Conservation (phyloP, 1,140 invertebrate species). For the Drosophila biarmipes region DNA sequence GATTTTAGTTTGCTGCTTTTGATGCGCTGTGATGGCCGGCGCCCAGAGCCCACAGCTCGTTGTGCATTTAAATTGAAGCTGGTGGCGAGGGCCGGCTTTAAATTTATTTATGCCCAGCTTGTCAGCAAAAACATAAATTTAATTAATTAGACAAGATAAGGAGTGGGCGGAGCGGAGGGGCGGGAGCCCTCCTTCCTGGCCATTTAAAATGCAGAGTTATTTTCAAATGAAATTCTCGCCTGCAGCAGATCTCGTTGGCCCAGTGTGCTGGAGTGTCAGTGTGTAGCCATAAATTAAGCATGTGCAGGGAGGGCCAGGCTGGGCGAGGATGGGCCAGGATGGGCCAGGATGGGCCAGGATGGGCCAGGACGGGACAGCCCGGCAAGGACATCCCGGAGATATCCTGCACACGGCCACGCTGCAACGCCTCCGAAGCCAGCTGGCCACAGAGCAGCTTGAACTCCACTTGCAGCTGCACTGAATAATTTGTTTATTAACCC, state of each 20-base stretch:
- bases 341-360: slow-evolving; percentile 11
- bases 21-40: background rate
- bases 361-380: no score
- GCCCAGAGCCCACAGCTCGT: slow-evolving; percentile 27
- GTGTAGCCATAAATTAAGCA: slow-evolving; percentile 71
- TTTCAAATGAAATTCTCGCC: slow-evolving; percentile 63
- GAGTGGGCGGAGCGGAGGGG: slow-evolving; percentile 16
- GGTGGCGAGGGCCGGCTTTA: slow-evolving; percentile 56
- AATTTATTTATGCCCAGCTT: slow-evolving; percentile 67
- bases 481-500: slow-evolving; percentile 81
- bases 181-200: background rate
- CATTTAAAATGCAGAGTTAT: slow-evolving; percentile 71
- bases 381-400: slow-evolving; percentile 37
- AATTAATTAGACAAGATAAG: slow-evolving; percentile 80
- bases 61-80: slow-evolving; percentile 59
- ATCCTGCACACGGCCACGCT: slow-evolving; percentile 33
- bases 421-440: slow-evolving; percentile 21
- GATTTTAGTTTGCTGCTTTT: slow-evolving; percentile 21
- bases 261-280: slow-evolving; percentile 31
- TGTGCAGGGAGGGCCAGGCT: slow-evolving; percentile 25
- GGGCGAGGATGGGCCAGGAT: slow-evolving; percentile 24
- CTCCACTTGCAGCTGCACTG: slow-evolving; percentile 57
- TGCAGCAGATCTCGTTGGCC: slow-evolving; percentile 11
- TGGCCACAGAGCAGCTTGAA: slow-evolving; percentile 30
- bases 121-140: slow-evolving; percentile 76